A percentile compares a stretch with the other conserved stretches of the same genome.
These are phyloP conservation scores for Eristalinus aeneus DNA, from an alignment of 2,888 invertebrate genomes.

Conservation along the genomic window DNA sequence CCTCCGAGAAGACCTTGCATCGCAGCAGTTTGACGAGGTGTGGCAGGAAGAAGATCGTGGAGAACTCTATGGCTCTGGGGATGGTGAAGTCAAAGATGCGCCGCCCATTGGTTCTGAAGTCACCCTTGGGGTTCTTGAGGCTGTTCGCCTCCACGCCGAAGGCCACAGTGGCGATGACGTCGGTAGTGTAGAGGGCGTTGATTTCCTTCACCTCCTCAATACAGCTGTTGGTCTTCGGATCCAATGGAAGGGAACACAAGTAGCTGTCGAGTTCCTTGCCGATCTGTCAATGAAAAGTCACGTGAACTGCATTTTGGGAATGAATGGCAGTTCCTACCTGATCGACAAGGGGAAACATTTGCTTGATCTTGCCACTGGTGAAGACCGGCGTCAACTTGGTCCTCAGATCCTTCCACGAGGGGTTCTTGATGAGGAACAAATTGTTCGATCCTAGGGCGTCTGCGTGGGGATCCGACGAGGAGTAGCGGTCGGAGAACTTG, in stretches of 20 bases:
- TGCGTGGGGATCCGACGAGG: constrained; percentile 74
- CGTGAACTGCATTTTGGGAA: background rate
- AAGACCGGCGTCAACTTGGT: constrained; percentile 81
- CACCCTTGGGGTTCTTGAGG: constrained; percentile 75
- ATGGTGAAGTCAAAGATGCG: constrained; percentile 73
- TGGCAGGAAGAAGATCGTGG: constrained; percentile 77
- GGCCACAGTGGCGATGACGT: constrained; percentile 78
- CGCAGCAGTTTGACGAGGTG: constrained; percentile 74
- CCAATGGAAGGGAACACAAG: constrained; percentile 52
- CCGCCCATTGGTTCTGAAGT: constrained; percentile 76
- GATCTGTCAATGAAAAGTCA: constrained; percentile 71
- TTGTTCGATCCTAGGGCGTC: constrained; percentile 80
- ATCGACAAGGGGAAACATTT: constrained; percentile 78
- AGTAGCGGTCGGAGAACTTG: constrained; percentile 77
- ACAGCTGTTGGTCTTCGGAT: constrained; percentile 54
- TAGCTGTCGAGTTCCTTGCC: constrained; percentile 74
- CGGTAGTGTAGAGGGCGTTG: constrained; percentile 76
- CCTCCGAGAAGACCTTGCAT: constrained; percentile 75
- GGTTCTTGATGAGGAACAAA: constrained; percentile 80
- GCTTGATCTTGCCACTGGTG: constrained; percentile 79
- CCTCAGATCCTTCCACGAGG: constrained; percentile 80
- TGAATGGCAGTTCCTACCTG: constrained; percentile 72
- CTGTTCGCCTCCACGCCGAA: constrained; percentile 78
- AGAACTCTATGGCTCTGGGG: constrained; percentile 75
- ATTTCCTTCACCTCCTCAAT: constrained; percentile 76